phyloP scores from a whole-genome alignment of 2,113 vertebrate species.

The Chaetodon trifascialis region DNA sequence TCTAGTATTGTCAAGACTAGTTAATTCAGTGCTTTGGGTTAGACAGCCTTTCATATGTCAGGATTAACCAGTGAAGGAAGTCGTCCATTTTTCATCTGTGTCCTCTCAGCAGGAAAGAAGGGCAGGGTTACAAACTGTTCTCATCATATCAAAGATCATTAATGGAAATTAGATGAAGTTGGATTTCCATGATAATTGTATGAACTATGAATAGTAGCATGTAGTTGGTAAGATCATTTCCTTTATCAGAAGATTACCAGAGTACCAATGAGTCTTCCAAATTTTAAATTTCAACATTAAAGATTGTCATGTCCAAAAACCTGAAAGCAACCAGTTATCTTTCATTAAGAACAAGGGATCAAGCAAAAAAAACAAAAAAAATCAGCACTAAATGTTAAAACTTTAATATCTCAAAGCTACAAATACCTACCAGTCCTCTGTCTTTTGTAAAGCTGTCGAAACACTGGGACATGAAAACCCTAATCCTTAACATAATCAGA shows the following conservation, averaged over 20 bases:
- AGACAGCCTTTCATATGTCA: conserved; percentile 21
- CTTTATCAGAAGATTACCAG: not conserved
- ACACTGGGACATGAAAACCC: no score
- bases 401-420: no score
- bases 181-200: not conserved
- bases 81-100: not conserved
- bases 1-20: conserved; percentile 64
- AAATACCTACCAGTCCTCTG: no score
- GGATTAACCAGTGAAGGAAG: conserved; percentile 25
- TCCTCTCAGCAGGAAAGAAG: not conserved
- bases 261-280: not conserved
- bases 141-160: not conserved
- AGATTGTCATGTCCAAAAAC: not conserved
- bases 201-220: not conserved
- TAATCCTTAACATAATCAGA: no score
- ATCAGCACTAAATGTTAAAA: no score
- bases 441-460: no score
- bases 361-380: not conserved
- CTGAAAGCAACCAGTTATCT: not conserved
- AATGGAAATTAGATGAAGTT: not conserved
- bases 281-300: not conserved
- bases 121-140: not conserved
- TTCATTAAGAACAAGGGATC: not conserved
- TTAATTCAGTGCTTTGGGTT: conserved; percentile 49
- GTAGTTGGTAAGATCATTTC: not conserved